These are phyloP conservation scores for Seira ritae DNA, from an alignment of 2,888 invertebrate genomes.

Conservation along the genomic window DNA sequence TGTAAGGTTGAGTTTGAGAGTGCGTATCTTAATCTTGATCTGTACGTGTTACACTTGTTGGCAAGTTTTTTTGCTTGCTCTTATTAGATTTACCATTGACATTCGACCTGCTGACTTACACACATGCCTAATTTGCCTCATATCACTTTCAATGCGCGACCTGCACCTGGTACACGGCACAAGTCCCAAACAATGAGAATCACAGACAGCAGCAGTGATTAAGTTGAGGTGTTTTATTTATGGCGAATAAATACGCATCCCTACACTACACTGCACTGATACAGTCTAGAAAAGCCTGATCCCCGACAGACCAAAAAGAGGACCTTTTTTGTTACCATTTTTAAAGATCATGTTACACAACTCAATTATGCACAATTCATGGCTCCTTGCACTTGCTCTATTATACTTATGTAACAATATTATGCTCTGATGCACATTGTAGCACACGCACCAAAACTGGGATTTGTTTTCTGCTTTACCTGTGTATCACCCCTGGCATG, in stretches of 20 bases:
- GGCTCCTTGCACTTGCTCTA: slow-evolving; percentile 59
- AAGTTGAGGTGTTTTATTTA: no score
- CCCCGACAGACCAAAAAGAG: slow-evolving; percentile 41
- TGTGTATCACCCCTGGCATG: no score
- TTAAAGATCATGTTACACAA: slow-evolving; percentile 64
- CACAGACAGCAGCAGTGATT: no score
- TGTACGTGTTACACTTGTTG: slow-evolving; percentile 21
- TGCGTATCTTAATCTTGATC: slow-evolving; percentile 38
- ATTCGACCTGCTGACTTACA: slow-evolving; percentile 58
- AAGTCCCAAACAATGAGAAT: no score
- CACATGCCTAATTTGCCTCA: background rate
- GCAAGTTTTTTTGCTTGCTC: slow-evolving; percentile 16
- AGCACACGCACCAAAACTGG: slow-evolving; percentile 45
- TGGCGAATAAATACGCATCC: background rate
- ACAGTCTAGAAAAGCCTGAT: background rate
- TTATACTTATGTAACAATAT: slow-evolving; percentile 52
- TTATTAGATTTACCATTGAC: slow-evolving; percentile 65
- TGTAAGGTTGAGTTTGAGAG: slow-evolving; percentile 18
- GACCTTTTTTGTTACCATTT: slow-evolving; percentile 34
- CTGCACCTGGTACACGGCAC: no score
- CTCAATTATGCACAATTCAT: slow-evolving; percentile 60
- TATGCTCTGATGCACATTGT: slow-evolving; percentile 60
- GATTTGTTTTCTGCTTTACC: background rate
- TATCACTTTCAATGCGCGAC: no score
- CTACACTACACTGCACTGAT: background rate